Evolutionary conservation across 2,113 vertebrate species (phyloP).

Genomic region (Oncorhynchus nerka): DNA sequence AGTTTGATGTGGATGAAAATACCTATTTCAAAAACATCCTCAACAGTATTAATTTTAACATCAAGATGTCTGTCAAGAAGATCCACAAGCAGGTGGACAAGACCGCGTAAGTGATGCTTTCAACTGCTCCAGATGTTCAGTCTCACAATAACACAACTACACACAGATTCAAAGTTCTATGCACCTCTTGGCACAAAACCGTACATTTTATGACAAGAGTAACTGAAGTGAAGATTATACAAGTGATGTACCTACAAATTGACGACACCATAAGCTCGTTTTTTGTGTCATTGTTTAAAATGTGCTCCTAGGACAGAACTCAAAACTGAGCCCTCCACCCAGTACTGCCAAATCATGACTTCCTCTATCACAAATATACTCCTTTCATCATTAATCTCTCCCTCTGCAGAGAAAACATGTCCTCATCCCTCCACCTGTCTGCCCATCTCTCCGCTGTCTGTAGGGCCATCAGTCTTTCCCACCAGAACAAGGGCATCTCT

Average conservation of each 20-base stretch:
- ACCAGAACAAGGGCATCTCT: constrained; percentile 51
- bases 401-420: constrained; percentile 22
- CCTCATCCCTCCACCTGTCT: background rate
- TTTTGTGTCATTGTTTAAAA: background rate
- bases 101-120: constrained; percentile 79
- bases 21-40: constrained; percentile 97
- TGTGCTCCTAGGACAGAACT: background rate
- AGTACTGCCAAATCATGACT: constrained; percentile 5
- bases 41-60: constrained; percentile 93
- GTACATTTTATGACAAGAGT: no score
- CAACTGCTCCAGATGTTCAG: no score
- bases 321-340: background rate
- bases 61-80: constrained; percentile 90
- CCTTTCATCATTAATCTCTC: constrained; percentile 46
- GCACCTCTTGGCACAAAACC: no score
- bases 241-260: no score
- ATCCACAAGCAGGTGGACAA: constrained; percentile 96
- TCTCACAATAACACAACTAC: no score
- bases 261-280: background rate
- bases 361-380: constrained; percentile 49
- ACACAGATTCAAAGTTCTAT: no score
- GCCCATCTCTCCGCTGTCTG: constrained; percentile 1
- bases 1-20: constrained; percentile 95
- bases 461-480: constrained; percentile 44
- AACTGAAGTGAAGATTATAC: no score